A percentile compares a stretch with the other conserved stretches of the same genome.
Conservation (phyloP, 2,113 vertebrate genomes). For the Limanda limanda region DNA sequence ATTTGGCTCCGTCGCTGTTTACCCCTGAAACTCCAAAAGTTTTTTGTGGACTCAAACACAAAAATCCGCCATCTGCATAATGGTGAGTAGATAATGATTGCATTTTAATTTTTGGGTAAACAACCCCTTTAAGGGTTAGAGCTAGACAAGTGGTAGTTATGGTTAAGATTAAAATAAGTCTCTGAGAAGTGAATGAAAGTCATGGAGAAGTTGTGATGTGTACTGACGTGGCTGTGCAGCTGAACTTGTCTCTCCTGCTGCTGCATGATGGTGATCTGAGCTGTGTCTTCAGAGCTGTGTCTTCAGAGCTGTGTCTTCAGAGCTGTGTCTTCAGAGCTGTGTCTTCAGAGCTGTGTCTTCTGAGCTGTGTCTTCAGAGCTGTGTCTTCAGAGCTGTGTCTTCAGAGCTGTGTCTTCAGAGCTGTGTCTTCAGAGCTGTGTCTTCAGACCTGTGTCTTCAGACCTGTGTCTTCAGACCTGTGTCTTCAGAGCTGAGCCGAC, state of each 20-base stretch:
- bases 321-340: conserved; percentile 41
- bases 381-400: no score
- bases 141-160: no score
- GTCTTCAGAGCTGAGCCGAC: conserved; percentile 56
- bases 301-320: conserved; percentile 60
- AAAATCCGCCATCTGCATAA: no score
- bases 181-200: no score
- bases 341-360: conserved; percentile 65
- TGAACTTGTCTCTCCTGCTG: conserved; percentile 49
- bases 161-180: no score
- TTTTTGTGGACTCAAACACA: no score
- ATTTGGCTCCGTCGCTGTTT: no score
- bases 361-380: conserved; percentile 56
- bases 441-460: conserved; percentile 63
- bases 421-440: conserved; percentile 47
- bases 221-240: conserved; percentile 42
- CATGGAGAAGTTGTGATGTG: background rate
- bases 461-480: no score
- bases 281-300: conserved; percentile 52
- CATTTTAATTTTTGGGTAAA: no score
- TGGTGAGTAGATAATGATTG: no score
- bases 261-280: conserved; percentile 66
- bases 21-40: no score
- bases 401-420: conserved; percentile 54
- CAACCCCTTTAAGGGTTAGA: no score